A percentile compares a stretch with the other conserved stretches of the same genome.
These are phyloP conservation scores for Lepus timidus DNA, from an alignment of 2,113 vertebrate genomes.

Conservation along the genomic window DNA sequence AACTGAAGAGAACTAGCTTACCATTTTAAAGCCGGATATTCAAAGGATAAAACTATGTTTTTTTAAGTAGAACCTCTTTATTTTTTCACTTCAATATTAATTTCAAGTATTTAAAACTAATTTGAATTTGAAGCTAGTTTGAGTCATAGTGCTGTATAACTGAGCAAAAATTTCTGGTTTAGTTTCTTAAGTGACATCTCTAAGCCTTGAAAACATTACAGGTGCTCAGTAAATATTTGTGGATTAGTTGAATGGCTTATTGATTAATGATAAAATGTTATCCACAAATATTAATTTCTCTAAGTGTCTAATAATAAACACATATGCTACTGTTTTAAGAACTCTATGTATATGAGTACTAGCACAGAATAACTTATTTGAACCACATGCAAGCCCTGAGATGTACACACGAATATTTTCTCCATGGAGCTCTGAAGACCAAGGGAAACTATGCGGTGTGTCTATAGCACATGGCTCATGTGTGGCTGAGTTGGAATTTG, in stretches of 20 bases:
- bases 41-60: neutral
- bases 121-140: neutral
- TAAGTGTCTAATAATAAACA: neutral
- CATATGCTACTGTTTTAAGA: neutral
- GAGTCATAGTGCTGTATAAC: neutral
- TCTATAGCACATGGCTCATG: neutral
- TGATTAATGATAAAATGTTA: neutral
- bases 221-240: neutral
- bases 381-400: neutral
- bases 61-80: neutral
- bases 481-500: neutral
- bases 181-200: neutral
- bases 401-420: neutral
- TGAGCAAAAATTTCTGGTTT: neutral
- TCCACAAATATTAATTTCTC: neutral
- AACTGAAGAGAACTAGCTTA: neutral
- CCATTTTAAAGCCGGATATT: neutral
- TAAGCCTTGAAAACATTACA: neutral
- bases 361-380: neutral
- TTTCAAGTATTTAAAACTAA: neutral
- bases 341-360: neutral
- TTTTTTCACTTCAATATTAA: neutral
- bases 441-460: neutral
- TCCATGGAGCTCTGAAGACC: neutral
- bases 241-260: slow-evolving; percentile 11